Percentiles rank a stretch among this genome's conserved stretches.
Evolutionary conservation across 2,888 invertebrate species (phyloP).

Genomic region (Coenonympha arcania): DNA sequence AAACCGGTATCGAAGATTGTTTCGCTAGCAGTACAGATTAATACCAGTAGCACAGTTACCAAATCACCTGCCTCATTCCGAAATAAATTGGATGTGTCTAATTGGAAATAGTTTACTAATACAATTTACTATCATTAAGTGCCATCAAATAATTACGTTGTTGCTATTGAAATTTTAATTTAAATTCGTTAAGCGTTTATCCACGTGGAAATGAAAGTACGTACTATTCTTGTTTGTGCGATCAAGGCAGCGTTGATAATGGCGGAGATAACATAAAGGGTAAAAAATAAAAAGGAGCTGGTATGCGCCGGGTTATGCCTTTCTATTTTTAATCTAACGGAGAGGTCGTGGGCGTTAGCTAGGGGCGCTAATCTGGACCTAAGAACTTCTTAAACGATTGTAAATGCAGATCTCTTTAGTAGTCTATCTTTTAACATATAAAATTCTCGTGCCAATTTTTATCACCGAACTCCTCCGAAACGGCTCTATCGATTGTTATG

Average conservation of each 20-base stretch:
- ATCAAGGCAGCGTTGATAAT: constrained; percentile 54
- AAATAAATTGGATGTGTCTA: constrained; percentile 6
- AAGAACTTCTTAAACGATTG: neutral
- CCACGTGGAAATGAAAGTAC: constrained; percentile 43
- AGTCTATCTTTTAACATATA: too few relatives aligned
- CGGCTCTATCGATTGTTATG: too few relatives aligned
- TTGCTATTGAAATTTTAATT: constrained; percentile 13
- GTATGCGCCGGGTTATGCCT: constrained; percentile 61
- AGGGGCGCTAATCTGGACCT: neutral
- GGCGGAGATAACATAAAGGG: constrained; percentile 51
- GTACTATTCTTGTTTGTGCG: constrained; percentile 38
- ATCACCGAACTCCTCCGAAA: too few relatives aligned
- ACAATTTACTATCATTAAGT: constrained; percentile 1
- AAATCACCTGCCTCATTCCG: constrained; percentile 7
- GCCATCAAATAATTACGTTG: constrained; percentile 7
- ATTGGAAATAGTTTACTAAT: constrained; percentile 7
- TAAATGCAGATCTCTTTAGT: neutral
- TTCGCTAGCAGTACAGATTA: constrained; percentile 5
- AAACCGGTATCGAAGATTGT: constrained; percentile 14
- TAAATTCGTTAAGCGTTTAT: constrained; percentile 6
- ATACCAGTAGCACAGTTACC: constrained; percentile 15
- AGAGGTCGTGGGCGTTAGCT: constrained; percentile 55
- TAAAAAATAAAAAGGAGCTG: constrained; percentile 63
- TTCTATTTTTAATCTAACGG: constrained; percentile 71
- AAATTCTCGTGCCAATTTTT: too few relatives aligned